Evolutionary conservation across 2,888 invertebrate species (phyloP).

Genomic region (Amphipyra tragopoginis): DNA sequence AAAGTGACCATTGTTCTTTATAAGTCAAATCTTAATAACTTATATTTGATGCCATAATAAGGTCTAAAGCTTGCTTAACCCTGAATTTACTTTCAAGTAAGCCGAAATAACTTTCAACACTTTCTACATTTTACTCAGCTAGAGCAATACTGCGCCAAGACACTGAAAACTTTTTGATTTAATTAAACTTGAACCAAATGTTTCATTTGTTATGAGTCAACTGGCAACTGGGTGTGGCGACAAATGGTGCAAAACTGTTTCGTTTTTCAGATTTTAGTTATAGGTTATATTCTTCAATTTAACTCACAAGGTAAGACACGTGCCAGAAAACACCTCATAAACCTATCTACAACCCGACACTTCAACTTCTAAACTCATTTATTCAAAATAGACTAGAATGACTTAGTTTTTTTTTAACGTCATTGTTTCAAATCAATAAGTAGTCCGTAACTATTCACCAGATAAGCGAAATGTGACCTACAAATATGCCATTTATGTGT

Average conservation of each 20-base stretch:
- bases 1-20: too few species aligned
- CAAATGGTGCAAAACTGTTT: not conserved
- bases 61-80: slow-evolving; percentile 4
- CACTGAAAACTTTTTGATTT: slow-evolving; percentile 33
- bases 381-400: too few species aligned
- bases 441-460: too few species aligned
- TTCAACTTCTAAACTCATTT: too few species aligned
- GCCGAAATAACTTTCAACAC: slow-evolving; percentile 25
- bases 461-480: too few species aligned
- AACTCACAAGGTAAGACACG: too few species aligned
- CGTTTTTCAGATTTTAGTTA: not conserved
- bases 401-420: too few species aligned
- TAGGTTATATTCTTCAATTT: too few species aligned
- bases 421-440: too few species aligned
- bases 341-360: too few species aligned
- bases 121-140: slow-evolving; percentile 18
- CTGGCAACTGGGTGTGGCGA: slow-evolving; percentile 11
- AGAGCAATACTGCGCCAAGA: slow-evolving; percentile 6
- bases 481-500: too few species aligned
- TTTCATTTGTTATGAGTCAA: slow-evolving; percentile 22
- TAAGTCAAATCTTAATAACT: not conserved
- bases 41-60: not conserved
- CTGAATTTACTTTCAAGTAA: slow-evolving; percentile 11
- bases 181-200: slow-evolving; percentile 32
- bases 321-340: too few species aligned